A percentile compares a stretch with the other conserved stretches of the same genome.
Evolutionary conservation across 2,888 invertebrate species (phyloP).

Genomic region (Caenorhabditis sp.): DNA sequence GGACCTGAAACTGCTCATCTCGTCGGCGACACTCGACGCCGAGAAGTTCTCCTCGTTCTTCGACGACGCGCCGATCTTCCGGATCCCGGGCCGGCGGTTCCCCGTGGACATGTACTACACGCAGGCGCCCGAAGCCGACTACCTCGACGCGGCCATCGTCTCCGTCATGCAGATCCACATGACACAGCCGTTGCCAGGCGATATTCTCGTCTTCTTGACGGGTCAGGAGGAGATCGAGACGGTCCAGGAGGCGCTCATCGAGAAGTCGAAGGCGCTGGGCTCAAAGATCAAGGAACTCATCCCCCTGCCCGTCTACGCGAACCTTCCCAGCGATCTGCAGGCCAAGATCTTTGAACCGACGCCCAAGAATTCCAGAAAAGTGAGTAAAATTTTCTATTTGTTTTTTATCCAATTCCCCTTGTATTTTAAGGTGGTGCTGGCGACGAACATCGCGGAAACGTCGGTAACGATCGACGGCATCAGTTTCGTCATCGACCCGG

Average conservation of each 20-base stretch:
- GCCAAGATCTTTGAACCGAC: conserved; percentile 98
- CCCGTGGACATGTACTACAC: conserved; percentile 99
- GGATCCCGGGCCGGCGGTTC: conserved; percentile 92
- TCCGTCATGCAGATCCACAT: conserved; percentile 96
- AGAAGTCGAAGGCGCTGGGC: conserved; percentile 91
- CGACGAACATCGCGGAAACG: conserved; percentile 99
- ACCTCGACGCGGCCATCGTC: conserved; percentile 85
- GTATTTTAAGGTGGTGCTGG: conserved; percentile 86
- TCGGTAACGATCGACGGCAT: conserved; percentile 99
- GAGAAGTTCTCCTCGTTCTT: conserved; percentile 94
- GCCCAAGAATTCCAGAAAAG: conserved; percentile 94
- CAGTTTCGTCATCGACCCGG: conserved; percentile 98
- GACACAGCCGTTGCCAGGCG: conserved; percentile 91
- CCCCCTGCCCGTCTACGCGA: conserved; percentile 96
- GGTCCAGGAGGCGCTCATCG: conserved; percentile 82
- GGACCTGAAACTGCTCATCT: conserved; percentile 95
- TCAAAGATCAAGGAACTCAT: conserved; percentile 92
- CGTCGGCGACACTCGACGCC: conserved; percentile 97
- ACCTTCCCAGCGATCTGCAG: conserved; percentile 98
- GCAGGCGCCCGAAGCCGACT: conserved; percentile 98
- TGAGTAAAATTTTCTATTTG: conserved; percentile 67
- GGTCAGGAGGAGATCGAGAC: conserved; percentile 78
- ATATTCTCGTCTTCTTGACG: conserved; percentile 95
- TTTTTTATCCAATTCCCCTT: background rate
- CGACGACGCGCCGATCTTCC: conserved; percentile 97